phyloP scores from a whole-genome alignment of 2,797 vertebrate species.

The Thunnus albacares region DNA sequence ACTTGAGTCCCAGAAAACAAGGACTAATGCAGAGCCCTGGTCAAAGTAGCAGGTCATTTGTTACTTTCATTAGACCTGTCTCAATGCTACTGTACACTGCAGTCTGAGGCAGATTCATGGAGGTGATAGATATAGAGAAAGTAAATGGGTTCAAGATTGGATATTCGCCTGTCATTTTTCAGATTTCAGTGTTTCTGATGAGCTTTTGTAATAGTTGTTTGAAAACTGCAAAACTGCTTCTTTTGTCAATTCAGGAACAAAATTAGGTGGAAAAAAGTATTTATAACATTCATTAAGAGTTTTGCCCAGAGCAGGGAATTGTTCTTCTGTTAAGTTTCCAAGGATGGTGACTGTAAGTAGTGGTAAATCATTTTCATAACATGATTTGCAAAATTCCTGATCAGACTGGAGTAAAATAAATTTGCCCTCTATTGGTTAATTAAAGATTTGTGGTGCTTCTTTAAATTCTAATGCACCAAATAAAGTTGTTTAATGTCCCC shows the following conservation, averaged over 20 bases:
- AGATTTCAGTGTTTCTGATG: conserved; percentile 45
- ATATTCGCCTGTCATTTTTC: conserved; percentile 54
- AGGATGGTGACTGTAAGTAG: neutral
- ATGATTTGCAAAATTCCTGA: neutral
- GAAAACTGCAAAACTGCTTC: conserved; percentile 23
- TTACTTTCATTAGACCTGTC: conserved; percentile 68
- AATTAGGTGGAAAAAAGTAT: conserved; percentile 8
- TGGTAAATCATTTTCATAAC: conserved; percentile 9
- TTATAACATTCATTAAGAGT: neutral
- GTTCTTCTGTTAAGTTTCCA: neutral
- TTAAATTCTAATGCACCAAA: neutral
- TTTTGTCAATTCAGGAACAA: conserved; percentile 6
- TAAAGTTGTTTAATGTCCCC: neutral
- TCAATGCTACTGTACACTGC: conserved; percentile 49
- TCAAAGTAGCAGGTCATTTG: conserved; percentile 66
- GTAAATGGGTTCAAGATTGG: conserved; percentile 48
- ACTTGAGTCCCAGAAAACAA: conserved; percentile 54
- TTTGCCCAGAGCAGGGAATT: neutral
- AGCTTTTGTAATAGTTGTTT: conserved; percentile 34
- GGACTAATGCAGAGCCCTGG: conserved; percentile 61
- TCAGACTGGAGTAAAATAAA: neutral
- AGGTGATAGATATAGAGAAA: conserved; percentile 43
- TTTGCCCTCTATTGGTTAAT: neutral
- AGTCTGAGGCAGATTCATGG: conserved; percentile 56
- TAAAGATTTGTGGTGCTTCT: neutral